Evolutionary conservation across 2,797 vertebrate genomes (phyloP).

Genomic region (Galaxias olidus): DNA sequence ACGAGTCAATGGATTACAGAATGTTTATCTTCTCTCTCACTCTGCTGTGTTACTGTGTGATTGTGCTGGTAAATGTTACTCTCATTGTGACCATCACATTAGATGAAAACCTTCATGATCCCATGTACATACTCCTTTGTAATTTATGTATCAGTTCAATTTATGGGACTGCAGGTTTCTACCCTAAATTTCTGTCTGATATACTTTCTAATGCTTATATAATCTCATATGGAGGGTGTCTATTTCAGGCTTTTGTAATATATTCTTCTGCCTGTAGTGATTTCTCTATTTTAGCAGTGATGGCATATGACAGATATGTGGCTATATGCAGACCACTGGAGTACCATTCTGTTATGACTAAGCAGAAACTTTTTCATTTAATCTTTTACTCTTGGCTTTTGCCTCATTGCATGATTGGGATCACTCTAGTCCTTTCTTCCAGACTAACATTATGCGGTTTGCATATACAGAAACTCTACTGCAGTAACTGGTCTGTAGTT

Average conservation of each 20-base stretch:
- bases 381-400: too few relatives aligned
- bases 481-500: not conserved
- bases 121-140: conserved; percentile 64
- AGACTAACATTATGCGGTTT: conserved; percentile 1
- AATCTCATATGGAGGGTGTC: conserved; percentile 53
- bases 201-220: conserved; percentile 46
- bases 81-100: conserved; percentile 49
- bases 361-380: conserved; percentile 41
- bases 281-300: conserved; percentile 55
- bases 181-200: conserved; percentile 61
- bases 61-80: conserved; percentile 52
- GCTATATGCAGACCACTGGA: conserved; percentile 67
- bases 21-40: conserved; percentile 32
- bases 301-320: conserved; percentile 70
- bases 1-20: conserved; percentile 32
- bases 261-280: conserved; percentile 59
- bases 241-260: conserved; percentile 48
- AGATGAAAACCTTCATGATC: conserved; percentile 58
- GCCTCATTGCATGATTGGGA: too few relatives aligned
- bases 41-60: conserved; percentile 37
- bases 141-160: conserved; percentile 64
- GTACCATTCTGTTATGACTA: conserved; percentile 60
- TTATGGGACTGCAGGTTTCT: conserved; percentile 58
- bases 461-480: conserved; percentile 10
- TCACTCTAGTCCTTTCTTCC: not conserved